A percentile compares a stretch with the other conserved stretches of the same genome.
Conservation (phyloP, 2,113 vertebrate species). For the Hemibagrus wyckioides region DNA sequence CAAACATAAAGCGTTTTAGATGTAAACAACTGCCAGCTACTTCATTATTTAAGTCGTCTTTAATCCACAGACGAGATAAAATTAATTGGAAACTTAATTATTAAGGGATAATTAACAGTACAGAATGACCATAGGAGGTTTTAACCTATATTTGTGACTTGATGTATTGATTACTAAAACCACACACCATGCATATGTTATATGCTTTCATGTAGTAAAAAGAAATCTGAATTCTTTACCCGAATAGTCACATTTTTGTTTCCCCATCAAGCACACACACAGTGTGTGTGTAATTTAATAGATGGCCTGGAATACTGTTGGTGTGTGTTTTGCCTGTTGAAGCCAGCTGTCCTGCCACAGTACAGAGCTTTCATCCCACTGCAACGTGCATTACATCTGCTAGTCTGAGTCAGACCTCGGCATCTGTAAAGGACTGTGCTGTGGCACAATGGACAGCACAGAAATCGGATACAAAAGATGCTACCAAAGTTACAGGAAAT, state of each 20-base stretch:
- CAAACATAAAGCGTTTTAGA: neutral
- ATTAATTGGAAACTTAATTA: neutral
- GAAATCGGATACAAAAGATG: conserved; percentile 47
- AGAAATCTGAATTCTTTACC: neutral
- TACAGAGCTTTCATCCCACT: conserved; percentile 49
- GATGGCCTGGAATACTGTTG: conserved; percentile 12
- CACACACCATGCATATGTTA: neutral
- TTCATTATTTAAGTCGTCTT: neutral
- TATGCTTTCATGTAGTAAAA: neutral
- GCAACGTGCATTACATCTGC: conserved; percentile 48
- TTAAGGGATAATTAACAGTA: neutral
- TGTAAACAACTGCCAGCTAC: neutral
- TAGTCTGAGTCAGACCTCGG: conserved; percentile 38
- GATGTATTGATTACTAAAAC: neutral
- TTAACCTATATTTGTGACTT: neutral
- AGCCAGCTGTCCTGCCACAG: conserved; percentile 52
- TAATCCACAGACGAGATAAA: neutral
- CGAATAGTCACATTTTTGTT: neutral
- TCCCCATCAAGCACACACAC: neutral
- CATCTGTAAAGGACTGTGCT: conserved; percentile 37
- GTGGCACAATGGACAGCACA: conserved; percentile 45
- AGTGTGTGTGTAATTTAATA: neutral
- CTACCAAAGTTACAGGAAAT: conserved; percentile 21
- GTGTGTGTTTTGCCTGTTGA: conserved; percentile 28
- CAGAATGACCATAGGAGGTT: neutral